phyloP scores from a whole-genome alignment of 2,888 invertebrate genomes.

The Lycia hirtaria region DNA sequence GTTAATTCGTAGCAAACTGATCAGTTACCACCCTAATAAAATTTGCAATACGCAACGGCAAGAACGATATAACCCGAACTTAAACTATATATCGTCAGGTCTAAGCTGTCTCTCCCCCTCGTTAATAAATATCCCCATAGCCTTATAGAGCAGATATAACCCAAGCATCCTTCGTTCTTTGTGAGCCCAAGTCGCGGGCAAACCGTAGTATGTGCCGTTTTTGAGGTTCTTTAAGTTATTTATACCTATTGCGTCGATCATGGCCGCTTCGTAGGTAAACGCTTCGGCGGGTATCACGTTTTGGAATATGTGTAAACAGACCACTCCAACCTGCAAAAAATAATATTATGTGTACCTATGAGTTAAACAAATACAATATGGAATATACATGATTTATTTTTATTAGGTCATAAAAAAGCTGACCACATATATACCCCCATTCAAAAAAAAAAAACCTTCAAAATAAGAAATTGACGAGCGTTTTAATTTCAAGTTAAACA shows the following conservation, averaged over 20 bases:
- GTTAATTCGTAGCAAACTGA: no score
- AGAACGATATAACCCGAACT: no score
- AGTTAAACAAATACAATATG: no score
- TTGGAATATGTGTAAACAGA: constrained; percentile 96
- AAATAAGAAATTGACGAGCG: no score
- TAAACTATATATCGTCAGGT: constrained; percentile 86
- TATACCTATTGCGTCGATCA: constrained; percentile 95
- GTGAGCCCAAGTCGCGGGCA: constrained; percentile 89
- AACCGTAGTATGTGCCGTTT: constrained; percentile 93
- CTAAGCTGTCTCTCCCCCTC: constrained; percentile 96
- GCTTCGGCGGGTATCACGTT: constrained; percentile 97
- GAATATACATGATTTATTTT: no score
- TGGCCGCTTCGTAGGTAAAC: constrained; percentile 96
- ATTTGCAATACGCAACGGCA: no score
- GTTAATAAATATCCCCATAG: constrained; percentile 92
- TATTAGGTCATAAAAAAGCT: no score
- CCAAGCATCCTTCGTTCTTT: constrained; percentile 91
- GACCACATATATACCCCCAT: no score
- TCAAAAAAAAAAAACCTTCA: no score
- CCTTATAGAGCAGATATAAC: constrained; percentile 91
- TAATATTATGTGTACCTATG: no score
- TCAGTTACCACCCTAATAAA: no score
- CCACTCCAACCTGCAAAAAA: constrained; percentile 87
- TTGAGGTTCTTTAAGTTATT: constrained; percentile 91
- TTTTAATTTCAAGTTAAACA: no score